Percentiles rank a stretch among this genome's conserved stretches.
phyloP scores from a whole-genome alignment of 2,888 invertebrate species.

The Amiota mariae region DNA sequence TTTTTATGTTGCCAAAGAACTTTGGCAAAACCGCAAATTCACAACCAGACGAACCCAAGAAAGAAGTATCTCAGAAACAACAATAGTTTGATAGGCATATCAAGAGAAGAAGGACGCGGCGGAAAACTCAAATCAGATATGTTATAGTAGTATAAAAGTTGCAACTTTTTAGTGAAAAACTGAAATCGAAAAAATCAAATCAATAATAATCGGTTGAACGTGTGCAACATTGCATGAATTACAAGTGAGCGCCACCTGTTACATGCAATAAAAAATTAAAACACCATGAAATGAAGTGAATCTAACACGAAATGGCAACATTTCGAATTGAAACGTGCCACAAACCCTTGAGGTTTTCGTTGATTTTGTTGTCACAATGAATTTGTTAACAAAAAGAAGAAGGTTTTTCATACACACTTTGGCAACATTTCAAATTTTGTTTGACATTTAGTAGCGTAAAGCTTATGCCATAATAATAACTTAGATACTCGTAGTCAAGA shows the following conservation, averaged over 20 bases:
- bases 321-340: slow-evolving; percentile 19
- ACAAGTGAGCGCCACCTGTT: slow-evolving; percentile 38
- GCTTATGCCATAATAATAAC: background rate
- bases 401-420: background rate
- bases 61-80: background rate
- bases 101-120: background rate
- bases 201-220: slow-evolving; percentile 61
- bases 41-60: slow-evolving; percentile 12
- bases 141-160: background rate
- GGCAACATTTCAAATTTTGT: slow-evolving; percentile 11
- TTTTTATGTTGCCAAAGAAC: slow-evolving; percentile 15
- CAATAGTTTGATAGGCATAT: slow-evolving; percentile 1
- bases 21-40: slow-evolving; percentile 7
- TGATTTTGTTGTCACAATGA: background rate
- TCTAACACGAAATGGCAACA: background rate
- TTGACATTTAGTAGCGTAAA: background rate
- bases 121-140: background rate
- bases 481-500: background rate
- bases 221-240: slow-evolving; percentile 49
- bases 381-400: background rate
- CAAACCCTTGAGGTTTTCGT: background rate
- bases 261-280: slow-evolving; percentile 1
- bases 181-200: background rate
- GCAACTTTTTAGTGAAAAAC: background rate
- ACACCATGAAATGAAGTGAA: slow-evolving; percentile 4